Conservation (phyloP, 2,113 vertebrate genomes). For the Solea solea region DNA sequence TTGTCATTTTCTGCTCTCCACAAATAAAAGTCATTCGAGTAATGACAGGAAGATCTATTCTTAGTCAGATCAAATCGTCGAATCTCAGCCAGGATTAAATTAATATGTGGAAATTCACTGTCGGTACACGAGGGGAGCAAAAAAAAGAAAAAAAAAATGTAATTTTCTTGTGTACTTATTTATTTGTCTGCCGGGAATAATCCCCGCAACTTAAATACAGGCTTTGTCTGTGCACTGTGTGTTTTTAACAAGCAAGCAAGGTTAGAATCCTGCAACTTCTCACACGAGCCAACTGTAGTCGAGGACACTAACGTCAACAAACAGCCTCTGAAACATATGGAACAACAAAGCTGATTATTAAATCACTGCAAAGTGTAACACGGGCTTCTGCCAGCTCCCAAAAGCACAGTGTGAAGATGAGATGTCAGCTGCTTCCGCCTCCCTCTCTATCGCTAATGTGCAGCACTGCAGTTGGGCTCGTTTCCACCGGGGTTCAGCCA, state of each 20-base stretch:
- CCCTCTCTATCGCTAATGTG: conserved; percentile 50
- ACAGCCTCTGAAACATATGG: conserved; percentile 38
- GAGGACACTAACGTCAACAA: conserved; percentile 41
- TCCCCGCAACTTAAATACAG: conserved; percentile 29
- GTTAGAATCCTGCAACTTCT: conserved; percentile 3
- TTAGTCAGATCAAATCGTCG: conserved; percentile 19
- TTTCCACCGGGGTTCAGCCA: conserved; percentile 62
- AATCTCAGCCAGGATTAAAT: conserved; percentile 55
- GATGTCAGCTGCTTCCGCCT: conserved; percentile 52
- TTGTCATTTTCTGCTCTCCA: neutral
- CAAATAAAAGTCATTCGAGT: conserved; percentile 4
- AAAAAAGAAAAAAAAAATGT: conserved; percentile 4
- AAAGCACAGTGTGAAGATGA: conserved; percentile 59
- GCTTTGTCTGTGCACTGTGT: conserved; percentile 17
- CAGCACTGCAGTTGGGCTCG: conserved; percentile 56
- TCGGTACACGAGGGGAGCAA: conserved; percentile 19
- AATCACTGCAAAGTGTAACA: conserved; percentile 32
- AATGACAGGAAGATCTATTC: conserved; percentile 12
- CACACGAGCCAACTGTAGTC: neutral
- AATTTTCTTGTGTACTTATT: conserved; percentile 32
- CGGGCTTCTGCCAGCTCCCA: conserved; percentile 53
- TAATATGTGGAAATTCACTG: conserved; percentile 8
- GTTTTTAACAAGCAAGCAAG: conserved; percentile 39
- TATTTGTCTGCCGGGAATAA: conserved; percentile 43
- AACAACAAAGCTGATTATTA: conserved; percentile 58